Evolutionary conservation across 2,113 vertebrate species (phyloP).

Genomic region (Conger conger): DNA sequence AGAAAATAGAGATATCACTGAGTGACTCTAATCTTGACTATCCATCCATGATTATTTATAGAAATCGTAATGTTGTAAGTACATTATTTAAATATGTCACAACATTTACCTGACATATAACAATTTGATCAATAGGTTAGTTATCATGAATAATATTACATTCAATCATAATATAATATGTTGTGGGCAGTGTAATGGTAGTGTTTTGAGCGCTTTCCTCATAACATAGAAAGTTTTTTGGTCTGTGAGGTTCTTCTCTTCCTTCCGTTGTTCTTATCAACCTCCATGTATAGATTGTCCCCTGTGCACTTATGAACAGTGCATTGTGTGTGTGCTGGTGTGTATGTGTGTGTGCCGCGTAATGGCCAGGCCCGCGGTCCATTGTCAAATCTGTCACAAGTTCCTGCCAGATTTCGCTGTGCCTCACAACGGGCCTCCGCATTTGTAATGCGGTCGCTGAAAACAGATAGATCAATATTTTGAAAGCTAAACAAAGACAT

Average conservation of each 20-base stretch:
- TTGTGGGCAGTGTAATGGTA: neutral
- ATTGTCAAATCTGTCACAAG: neutral
- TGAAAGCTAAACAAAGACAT: neutral
- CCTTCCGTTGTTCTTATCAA: neutral
- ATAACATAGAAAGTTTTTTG: neutral
- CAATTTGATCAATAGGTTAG: neutral
- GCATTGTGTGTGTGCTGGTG: neutral
- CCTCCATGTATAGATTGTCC: neutral
- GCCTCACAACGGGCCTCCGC: neutral
- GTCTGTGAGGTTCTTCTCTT: neutral
- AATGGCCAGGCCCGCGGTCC: neutral
- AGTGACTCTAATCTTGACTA: neutral
- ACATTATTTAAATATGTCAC: neutral
- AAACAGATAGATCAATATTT: neutral
- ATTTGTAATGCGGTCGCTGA: neutral
- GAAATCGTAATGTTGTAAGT: neutral
- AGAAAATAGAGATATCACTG: neutral
- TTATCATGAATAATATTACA: neutral
- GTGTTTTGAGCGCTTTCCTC: neutral
- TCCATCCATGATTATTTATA: neutral
- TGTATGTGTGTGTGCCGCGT: neutral
- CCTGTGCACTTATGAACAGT: neutral
- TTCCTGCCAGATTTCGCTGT: neutral
- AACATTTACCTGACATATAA: neutral
- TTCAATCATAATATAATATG: no score